phyloP scores from a whole-genome alignment of 2,888 invertebrate species.

The Adelognathus sp. region DNA sequence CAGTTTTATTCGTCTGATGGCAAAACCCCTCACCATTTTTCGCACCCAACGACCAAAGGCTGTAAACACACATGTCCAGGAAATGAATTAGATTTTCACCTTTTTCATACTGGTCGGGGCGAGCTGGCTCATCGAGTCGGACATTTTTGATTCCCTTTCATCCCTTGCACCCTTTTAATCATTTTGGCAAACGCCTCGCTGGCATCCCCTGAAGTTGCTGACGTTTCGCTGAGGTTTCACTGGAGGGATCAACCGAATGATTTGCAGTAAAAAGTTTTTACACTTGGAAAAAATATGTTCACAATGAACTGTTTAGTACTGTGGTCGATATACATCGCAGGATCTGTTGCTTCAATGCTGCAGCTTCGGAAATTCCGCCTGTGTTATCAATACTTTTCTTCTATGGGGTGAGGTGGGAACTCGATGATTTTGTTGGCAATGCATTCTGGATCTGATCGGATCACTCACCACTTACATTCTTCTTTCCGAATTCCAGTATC shows the following conservation, averaged over 20 bases:
- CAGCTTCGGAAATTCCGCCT: too few species aligned
- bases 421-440: too few species aligned
- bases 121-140: constrained; percentile 45
- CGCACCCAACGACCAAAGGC: constrained; percentile 33
- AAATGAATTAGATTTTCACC: constrained; percentile 64
- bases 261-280: too few species aligned
- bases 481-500: too few species aligned
- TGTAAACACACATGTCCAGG: constrained; percentile 34
- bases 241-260: constrained; percentile 13
- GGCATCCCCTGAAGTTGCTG: constrained; percentile 22
- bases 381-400: too few species aligned
- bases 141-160: constrained; percentile 67
- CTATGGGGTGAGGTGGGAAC: too few species aligned
- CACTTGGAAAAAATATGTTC: too few species aligned
- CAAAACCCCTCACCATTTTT: constrained; percentile 10
- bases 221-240: constrained; percentile 1
- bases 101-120: constrained; percentile 46
- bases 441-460: too few species aligned
- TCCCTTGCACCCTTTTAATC: constrained; percentile 69
- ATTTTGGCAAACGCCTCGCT: constrained; percentile 64
- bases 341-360: too few species aligned
- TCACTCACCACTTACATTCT: too few species aligned
- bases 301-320: too few species aligned
- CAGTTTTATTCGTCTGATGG: background rate
- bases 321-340: too few species aligned